A percentile compares a stretch with the other conserved stretches of the same genome.
Conservation (phyloP, 2,888 invertebrate genomes). For the Sphaerophoria rueppellii region DNA sequence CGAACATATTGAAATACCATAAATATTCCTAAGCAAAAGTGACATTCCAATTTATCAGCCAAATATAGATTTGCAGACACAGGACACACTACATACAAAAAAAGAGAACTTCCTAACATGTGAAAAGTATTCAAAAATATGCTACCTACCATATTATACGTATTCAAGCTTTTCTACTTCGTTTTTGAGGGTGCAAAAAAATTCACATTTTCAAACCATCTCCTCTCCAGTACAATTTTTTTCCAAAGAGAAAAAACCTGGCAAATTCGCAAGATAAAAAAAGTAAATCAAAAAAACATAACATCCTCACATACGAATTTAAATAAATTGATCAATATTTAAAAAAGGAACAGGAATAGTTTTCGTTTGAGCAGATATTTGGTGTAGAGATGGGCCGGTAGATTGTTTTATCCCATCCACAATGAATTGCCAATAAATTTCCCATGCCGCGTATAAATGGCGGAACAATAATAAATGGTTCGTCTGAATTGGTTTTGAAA, state of each 20-base stretch:
- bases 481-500: constrained; percentile 31
- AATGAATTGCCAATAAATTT: constrained; percentile 66
- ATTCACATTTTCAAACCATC: neutral
- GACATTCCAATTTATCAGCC: constrained; percentile 63
- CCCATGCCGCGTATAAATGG: constrained; percentile 47
- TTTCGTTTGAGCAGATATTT: constrained; percentile 55
- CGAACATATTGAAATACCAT: constrained; percentile 48
- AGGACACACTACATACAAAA: constrained; percentile 17
- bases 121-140: constrained; percentile 50
- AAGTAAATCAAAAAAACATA: neutral
- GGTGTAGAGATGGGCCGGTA: constrained; percentile 17
- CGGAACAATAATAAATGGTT: constrained; percentile 62
- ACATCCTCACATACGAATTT: constrained; percentile 43
- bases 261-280: constrained; percentile 34
- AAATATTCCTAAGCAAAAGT: constrained; percentile 68
- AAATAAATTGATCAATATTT: constrained; percentile 73
- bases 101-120: constrained; percentile 45
- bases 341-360: constrained; percentile 63
- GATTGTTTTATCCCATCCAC: constrained; percentile 43
- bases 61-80: constrained; percentile 46
- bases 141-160: constrained; percentile 34
- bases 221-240: constrained; percentile 4
- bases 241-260: constrained; percentile 4
- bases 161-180: constrained; percentile 43
- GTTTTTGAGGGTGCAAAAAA: constrained; percentile 4